Base-by-base conservation (phyloP, 2,113 vertebrate species). In the Castor canadensis region DNA sequence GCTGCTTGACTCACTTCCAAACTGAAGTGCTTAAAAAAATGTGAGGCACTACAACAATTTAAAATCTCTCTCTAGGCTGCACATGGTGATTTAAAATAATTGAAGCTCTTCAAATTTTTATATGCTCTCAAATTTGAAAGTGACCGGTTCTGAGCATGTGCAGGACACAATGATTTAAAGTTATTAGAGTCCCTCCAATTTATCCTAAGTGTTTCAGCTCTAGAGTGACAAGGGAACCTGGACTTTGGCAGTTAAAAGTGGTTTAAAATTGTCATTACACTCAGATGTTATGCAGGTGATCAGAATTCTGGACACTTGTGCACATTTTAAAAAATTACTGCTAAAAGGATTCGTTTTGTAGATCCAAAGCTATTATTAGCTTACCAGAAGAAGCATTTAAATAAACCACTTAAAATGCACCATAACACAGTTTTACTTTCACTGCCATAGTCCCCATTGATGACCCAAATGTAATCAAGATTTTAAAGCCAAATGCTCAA, bases 51-150 rank as follows among this genome's bases (percentile, higher is more conserved):
- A 98, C 98, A 98, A 98, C 98, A 98, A 98, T 98, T 98, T 97
- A 95, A 98, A 98, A 98, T 98, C 98, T 98, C 96, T 98, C 97
- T 98, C 96, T 97, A 93, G 43, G 81, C 96, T 97, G 97, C 96
- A 98, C 98, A 97, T 98, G 97, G 98, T 97, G 97, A 98, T 98
- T 99, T 98, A 98, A 98, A 99, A 98, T 99, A 99, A 98, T 98
- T 98, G 98, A 98, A 98, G 97, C 98, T 98, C 98, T 98, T 99
- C 98, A 98, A 97, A 98, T 98, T 98, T 99, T 98, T 98, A 98
- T 98, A 98, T 98, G 98, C 92, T 97, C 94, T 98, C 98, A 98
- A 98, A 98, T 98, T 98, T 98, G 98, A 98, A 98, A 98, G 96
- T 96, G 96, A 98, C 98, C 88, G 82, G 94, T 97, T 98, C 96